Percentiles rank a stretch among this genome's conserved stretches.
These are phyloP conservation scores for Cheilosia soror DNA, from an alignment of 2,888 invertebrate species.

Conservation along the genomic window DNA sequence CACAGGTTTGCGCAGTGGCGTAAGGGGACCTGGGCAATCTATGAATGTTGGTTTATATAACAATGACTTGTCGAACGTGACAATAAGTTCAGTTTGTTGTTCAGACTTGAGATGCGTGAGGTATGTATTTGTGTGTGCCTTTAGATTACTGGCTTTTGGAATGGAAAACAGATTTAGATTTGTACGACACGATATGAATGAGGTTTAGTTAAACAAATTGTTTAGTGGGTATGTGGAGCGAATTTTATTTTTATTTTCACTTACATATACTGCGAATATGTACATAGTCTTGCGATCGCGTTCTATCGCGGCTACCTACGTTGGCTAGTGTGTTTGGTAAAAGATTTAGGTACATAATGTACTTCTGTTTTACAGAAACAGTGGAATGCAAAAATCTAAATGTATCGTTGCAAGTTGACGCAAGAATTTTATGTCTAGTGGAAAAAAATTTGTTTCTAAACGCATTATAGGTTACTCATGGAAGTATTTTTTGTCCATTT, in stretches of 20 bases:
- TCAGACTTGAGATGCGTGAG: constrained; percentile 6
- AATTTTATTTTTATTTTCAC: neutral
- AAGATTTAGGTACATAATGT: too few relatives aligned
- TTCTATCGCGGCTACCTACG: neutral
- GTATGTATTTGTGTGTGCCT: neutral
- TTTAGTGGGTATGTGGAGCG: neutral
- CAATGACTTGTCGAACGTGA: constrained; percentile 38
- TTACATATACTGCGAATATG: too few relatives aligned
- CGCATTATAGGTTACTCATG: too few relatives aligned
- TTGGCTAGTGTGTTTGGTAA: neutral
- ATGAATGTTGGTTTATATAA: neutral
- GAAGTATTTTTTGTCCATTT: too few relatives aligned
- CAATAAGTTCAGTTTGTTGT: constrained; percentile 37
- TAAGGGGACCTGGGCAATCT: neutral
- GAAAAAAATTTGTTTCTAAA: too few relatives aligned
- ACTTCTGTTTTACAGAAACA: too few relatives aligned
- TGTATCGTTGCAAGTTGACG: too few relatives aligned
- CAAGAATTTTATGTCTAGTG: too few relatives aligned
- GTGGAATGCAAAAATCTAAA: too few relatives aligned
- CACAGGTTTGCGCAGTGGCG: neutral
- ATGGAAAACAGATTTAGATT: neutral
- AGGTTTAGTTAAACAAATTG: neutral
- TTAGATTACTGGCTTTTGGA: neutral
- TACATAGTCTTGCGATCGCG: too few relatives aligned
- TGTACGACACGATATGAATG: neutral